phyloP scores from a whole-genome alignment of 2,888 invertebrate species.

The Watsonalla binaria region DNA sequence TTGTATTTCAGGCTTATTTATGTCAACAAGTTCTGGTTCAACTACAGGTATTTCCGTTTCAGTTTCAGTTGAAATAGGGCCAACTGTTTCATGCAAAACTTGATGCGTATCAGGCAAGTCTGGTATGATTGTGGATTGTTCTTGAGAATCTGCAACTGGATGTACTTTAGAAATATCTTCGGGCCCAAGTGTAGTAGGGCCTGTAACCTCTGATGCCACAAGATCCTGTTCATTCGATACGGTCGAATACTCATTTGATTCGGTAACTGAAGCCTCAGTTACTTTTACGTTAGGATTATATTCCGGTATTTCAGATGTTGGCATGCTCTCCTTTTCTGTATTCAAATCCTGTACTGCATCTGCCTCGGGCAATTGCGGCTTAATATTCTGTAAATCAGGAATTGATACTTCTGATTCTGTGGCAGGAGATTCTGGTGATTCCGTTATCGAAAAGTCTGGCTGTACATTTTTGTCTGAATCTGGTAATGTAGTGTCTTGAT shows the following conservation, averaged over 20 bases:
- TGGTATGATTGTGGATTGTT: not conserved
- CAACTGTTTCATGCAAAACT: not conserved
- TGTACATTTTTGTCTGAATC: not conserved
- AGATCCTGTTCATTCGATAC: not conserved
- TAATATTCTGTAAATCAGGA: not conserved
- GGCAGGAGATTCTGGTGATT: conserved; percentile 10
- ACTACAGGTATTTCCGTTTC: not conserved
- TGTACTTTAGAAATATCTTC: not conserved
- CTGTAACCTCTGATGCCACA: not conserved
- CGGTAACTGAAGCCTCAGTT: not conserved
- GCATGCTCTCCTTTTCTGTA: not conserved
- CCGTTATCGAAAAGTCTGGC: conserved; percentile 1
- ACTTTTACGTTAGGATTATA: not conserved
- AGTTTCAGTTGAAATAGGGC: not conserved
- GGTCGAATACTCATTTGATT: not conserved
- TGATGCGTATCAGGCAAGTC: not conserved
- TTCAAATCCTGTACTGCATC: not conserved
- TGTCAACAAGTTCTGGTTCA: not conserved
- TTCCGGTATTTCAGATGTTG: not conserved
- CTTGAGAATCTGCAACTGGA: not conserved
- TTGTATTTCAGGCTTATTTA: not conserved
- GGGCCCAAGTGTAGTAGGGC: not conserved
- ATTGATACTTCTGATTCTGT: conserved; percentile 7
- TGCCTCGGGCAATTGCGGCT: not conserved
- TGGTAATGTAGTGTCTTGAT: not conserved